These are phyloP conservation scores for Rhopalosiphum padi DNA, from an alignment of 1,140 invertebrate species.

Conservation along the genomic window DNA sequence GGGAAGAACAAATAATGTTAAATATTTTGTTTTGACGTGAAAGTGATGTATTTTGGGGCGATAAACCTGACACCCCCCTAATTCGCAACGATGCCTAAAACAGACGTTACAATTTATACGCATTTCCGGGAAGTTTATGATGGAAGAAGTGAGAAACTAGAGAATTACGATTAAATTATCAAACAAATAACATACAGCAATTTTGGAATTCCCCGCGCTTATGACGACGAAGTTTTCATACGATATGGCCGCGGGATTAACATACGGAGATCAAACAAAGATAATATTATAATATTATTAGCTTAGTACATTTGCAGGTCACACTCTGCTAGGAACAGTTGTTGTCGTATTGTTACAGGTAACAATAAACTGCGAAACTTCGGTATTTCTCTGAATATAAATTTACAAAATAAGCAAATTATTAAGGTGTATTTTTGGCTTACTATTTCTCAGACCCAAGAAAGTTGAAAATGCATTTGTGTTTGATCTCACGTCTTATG, in stretches of 20 bases:
- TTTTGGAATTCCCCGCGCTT: not conserved
- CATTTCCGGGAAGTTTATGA: not conserved
- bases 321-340: not conserved
- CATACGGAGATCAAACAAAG: not conserved
- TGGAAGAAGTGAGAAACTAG: not conserved
- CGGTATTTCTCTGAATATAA: not conserved
- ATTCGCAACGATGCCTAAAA: not conserved
- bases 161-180: not conserved
- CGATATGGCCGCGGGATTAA: not conserved
- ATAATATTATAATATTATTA: not conserved
- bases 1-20: not conserved
- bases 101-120: not conserved
- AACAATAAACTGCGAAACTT: not conserved
- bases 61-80: not conserved
- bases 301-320: not conserved
- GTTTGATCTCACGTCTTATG: not conserved
- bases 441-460: not conserved
- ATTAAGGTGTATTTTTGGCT: not conserved
- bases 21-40: not conserved
- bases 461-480: constrained; percentile 5
- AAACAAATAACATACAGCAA: not conserved
- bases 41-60: not conserved
- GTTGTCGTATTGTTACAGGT: not conserved
- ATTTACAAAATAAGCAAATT: not conserved
- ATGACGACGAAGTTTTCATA: not conserved